A percentile compares a stretch with the other conserved stretches of the same genome.
These are phyloP conservation scores for Hippocampus kuda DNA, from an alignment of 2,797 vertebrate species.

Conservation along the genomic window DNA sequence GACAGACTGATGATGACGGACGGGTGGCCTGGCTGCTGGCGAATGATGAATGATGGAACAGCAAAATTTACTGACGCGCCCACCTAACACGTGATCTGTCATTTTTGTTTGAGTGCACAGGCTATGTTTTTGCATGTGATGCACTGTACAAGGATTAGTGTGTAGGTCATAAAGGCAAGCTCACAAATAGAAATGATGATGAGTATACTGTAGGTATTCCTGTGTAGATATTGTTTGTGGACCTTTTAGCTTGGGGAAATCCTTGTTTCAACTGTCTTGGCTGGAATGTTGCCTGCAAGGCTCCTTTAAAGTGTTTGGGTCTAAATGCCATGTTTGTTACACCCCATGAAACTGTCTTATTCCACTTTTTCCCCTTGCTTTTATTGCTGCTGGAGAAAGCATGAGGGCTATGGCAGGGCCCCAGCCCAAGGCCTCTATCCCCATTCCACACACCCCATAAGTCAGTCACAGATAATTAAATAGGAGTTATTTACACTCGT, in stretches of 20 bases:
- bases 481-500: slow-evolving; percentile 73
- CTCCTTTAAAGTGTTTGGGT: slow-evolving; percentile 62
- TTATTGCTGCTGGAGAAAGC: slow-evolving; percentile 71
- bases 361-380: slow-evolving; percentile 59
- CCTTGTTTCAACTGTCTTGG: slow-evolving; percentile 60
- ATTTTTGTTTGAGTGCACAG: slow-evolving; percentile 19
- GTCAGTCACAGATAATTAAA: slow-evolving; percentile 79
- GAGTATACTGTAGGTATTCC: slow-evolving; percentile 47
- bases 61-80: too few species aligned
- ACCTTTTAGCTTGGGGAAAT: slow-evolving; percentile 61
- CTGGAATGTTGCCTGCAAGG: slow-evolving; percentile 63
- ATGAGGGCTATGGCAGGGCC: slow-evolving; percentile 58
- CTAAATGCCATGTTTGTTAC: slow-evolving; percentile 71
- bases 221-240: slow-evolving; percentile 59
- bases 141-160: slow-evolving; percentile 47
- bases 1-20: too few species aligned
- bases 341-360: slow-evolving; percentile 74
- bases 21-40: too few species aligned
- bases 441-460: slow-evolving; percentile 75
- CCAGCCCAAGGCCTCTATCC: slow-evolving; percentile 64
- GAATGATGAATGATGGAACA: too few species aligned
- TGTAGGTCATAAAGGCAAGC: slow-evolving; percentile 44
- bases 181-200: slow-evolving; percentile 55
- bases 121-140: slow-evolving; percentile 25
- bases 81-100: neutral